These are phyloP conservation scores for Drosophila sulfurigaster DNA, from an alignment of 1,140 invertebrate genomes.

Conservation along the genomic window DNA sequence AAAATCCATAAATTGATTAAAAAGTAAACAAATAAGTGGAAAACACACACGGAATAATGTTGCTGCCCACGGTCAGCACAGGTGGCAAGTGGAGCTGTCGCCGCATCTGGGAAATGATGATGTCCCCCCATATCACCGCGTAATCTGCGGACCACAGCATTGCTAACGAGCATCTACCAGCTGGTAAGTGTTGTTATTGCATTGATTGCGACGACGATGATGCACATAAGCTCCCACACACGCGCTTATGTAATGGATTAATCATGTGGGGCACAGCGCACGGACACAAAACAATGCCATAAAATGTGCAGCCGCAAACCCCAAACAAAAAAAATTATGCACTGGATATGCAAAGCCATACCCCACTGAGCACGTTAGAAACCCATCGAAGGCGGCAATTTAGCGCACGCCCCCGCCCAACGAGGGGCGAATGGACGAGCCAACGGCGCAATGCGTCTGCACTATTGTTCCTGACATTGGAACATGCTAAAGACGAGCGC, in stretches of 20 bases:
- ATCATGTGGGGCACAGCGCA: slow-evolving; percentile 64
- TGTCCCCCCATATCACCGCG: slow-evolving; percentile 75
- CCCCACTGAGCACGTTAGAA: slow-evolving; percentile 71
- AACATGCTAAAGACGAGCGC: slow-evolving; percentile 70
- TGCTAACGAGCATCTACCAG: slow-evolving; percentile 80
- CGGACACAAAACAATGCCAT: slow-evolving; percentile 26
- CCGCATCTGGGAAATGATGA: slow-evolving; percentile 61
- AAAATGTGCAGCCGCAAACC: slow-evolving; percentile 59
- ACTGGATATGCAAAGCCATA: slow-evolving; percentile 85
- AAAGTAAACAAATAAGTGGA: slow-evolving; percentile 1
- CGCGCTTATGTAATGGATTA: slow-evolving; percentile 5
- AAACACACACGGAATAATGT: slow-evolving; percentile 43
- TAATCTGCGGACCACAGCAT: slow-evolving; percentile 75
- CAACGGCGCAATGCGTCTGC: slow-evolving; percentile 77
- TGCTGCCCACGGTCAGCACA: slow-evolving; percentile 51
- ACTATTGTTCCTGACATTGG: slow-evolving; percentile 17
- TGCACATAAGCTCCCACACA: too few relatives aligned
- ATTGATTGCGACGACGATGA: neutral
- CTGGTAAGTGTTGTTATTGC: slow-evolving; percentile 67
- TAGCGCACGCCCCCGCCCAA: slow-evolving; percentile 52
- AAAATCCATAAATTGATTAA: slow-evolving; percentile 81
- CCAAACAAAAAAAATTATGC: slow-evolving; percentile 77
- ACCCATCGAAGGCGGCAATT: slow-evolving; percentile 66
- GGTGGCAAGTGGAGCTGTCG: slow-evolving; percentile 63
- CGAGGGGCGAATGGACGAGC: slow-evolving; percentile 40